Conservation (phyloP, 2,113 vertebrate species). For the Podocnemis expansa region DNA sequence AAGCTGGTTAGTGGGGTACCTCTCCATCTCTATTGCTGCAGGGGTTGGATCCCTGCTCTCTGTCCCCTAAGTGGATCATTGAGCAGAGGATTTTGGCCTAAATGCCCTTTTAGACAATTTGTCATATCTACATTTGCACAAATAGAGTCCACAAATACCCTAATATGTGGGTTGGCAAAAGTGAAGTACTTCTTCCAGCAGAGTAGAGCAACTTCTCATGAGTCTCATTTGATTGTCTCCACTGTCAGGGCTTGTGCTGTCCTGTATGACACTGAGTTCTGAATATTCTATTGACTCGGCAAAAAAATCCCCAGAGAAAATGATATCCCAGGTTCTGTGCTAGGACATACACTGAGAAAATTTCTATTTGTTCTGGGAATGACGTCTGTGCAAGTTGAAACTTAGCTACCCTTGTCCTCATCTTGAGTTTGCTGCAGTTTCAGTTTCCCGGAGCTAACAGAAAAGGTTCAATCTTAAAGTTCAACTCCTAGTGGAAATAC, state of each 20-base stretch:
- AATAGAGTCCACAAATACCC: background rate
- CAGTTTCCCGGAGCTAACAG: slow-evolving; percentile 41
- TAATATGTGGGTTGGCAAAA: background rate
- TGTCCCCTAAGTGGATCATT: background rate
- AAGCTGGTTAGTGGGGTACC: background rate
- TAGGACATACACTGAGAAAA: slow-evolving; percentile 29
- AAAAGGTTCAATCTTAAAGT: background rate
- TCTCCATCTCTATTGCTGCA: background rate
- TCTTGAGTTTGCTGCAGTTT: slow-evolving; percentile 66
- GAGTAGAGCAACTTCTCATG: background rate
- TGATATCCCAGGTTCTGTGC: background rate
- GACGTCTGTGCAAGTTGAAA: slow-evolving; percentile 37
- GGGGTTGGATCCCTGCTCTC: background rate
- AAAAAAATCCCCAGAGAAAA: background rate
- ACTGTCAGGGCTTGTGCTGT: background rate
- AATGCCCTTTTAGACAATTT: background rate
- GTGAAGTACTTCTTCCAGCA: background rate
- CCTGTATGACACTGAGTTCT: background rate
- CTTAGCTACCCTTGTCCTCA: slow-evolving; percentile 40
- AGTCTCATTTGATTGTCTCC: background rate
- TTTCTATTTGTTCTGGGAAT: slow-evolving; percentile 32
- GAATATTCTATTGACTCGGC: background rate
- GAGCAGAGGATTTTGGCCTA: background rate
- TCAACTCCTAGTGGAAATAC: slow-evolving; percentile 48
- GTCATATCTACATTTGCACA: background rate